Percentiles rank a stretch among this genome's conserved stretches.
Evolutionary conservation across 2,888 invertebrate genomes (phyloP).

Genomic region (Drosophila vallismaia): DNA sequence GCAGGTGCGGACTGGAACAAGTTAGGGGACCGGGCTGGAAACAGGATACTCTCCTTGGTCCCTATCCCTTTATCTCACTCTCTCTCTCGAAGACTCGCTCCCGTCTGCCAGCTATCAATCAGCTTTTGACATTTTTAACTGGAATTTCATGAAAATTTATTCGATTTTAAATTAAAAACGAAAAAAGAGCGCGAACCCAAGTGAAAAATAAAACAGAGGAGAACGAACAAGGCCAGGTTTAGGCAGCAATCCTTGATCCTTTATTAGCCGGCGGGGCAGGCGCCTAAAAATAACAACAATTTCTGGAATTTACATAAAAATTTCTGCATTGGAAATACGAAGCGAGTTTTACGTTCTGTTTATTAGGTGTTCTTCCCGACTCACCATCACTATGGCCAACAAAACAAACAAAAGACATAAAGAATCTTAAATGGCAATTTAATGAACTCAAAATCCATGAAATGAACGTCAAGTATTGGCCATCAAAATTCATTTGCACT

Average conservation of each 20-base stretch:
- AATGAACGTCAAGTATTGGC: constrained; percentile 68
- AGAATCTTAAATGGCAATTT: constrained; percentile 75
- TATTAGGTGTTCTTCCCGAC: constrained; percentile 46
- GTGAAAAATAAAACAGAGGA: constrained; percentile 4
- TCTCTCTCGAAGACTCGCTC: constrained; percentile 17
- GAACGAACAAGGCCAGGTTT: constrained; percentile 10
- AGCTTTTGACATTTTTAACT: constrained; percentile 81
- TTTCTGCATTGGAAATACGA: constrained; percentile 49
- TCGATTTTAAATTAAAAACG: constrained; percentile 77
- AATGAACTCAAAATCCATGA: constrained; percentile 78
- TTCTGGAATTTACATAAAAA: constrained; percentile 78
- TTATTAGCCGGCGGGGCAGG: constrained; percentile 42
- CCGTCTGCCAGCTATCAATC: constrained; percentile 78
- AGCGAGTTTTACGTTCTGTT: constrained; percentile 60
- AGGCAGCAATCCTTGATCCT: constrained; percentile 51
- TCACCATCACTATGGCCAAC: neutral
- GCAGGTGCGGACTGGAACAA: constrained; percentile 44
- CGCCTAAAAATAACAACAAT: constrained; percentile 61
- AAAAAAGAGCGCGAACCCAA: constrained; percentile 13
- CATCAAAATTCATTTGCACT: constrained; percentile 80
- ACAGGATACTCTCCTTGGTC: constrained; percentile 67
- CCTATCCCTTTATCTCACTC: constrained; percentile 31
- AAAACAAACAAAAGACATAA: constrained; percentile 65
- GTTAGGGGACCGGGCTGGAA: constrained; percentile 49
- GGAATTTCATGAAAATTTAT: constrained; percentile 80